Evolutionary conservation across 2,888 invertebrate genomes (phyloP).

Genomic region (Ceramica pisi): DNA sequence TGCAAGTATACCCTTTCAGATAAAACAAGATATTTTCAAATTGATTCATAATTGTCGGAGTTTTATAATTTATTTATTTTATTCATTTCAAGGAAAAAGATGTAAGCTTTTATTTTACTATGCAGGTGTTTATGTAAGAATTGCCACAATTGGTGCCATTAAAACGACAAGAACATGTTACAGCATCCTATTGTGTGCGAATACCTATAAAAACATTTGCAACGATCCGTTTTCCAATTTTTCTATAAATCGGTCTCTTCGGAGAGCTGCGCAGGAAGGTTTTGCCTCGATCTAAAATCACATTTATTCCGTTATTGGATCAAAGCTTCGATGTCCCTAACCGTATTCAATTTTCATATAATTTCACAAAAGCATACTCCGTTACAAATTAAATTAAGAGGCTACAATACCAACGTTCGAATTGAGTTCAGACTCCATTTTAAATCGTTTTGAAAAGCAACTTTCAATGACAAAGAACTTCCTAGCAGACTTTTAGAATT

Average conservation of each 20-base stretch:
- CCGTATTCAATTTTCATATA: conserved; percentile 23
- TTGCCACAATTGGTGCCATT: no score
- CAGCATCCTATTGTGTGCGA: background rate
- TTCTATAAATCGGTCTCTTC: background rate
- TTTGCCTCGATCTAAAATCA: conserved; percentile 8
- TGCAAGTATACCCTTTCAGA: no score
- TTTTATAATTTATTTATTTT: no score
- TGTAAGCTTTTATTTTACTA: no score
- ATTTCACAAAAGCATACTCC: conserved; percentile 22
- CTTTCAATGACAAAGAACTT: conserved; percentile 32
- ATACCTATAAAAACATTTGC: background rate
- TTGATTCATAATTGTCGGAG: no score
- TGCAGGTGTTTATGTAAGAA: no score
- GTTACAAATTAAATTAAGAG: conserved; percentile 32
- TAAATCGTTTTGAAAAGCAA: conserved; percentile 13
- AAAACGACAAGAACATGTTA: background rate
- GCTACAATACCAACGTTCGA: conserved; percentile 15
- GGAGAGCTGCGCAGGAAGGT: background rate
- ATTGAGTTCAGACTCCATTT: conserved; percentile 25
- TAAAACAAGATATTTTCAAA: no score
- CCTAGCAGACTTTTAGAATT: conserved; percentile 18
- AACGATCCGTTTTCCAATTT: background rate
- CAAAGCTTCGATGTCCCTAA: conserved; percentile 6
- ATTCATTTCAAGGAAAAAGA: no score
- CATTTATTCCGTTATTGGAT: conserved; percentile 22